phyloP scores from a whole-genome alignment of 2,113 vertebrate species.

The Hucho hucho region DNA sequence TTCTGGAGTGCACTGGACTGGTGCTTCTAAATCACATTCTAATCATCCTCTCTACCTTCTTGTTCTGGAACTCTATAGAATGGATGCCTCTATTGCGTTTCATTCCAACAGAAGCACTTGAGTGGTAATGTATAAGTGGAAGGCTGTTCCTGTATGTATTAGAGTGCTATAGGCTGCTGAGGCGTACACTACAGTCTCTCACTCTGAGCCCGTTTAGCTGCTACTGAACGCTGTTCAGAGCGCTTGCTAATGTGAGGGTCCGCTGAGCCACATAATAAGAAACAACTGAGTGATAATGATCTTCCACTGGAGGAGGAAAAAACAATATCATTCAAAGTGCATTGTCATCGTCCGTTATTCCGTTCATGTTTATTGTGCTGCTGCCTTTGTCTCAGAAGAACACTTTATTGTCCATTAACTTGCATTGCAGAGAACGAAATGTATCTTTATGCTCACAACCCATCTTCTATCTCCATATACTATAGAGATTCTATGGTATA shows the following conservation, averaged over 20 bases:
- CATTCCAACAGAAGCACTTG: background rate
- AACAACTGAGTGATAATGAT: constrained; percentile 47
- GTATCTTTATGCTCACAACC: background rate
- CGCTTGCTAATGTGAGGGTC: constrained; percentile 21
- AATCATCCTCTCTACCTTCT: too few species aligned
- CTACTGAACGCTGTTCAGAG: constrained; percentile 18
- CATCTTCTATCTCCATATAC: background rate
- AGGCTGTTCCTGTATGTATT: constrained; percentile 9
- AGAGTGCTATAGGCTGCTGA: constrained; percentile 10
- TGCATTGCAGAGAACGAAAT: too few species aligned
- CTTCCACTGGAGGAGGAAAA: constrained; percentile 13
- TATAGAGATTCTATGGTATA: too few species aligned
- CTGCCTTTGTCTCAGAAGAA: constrained; percentile 9
- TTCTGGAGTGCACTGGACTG: too few species aligned
- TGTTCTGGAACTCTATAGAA: too few species aligned
- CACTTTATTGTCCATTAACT: too few species aligned
- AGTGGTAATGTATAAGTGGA: background rate
- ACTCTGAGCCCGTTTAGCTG: background rate
- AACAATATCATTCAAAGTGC: constrained; percentile 27
- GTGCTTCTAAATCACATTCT: too few species aligned
- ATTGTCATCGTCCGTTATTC: constrained; percentile 11
- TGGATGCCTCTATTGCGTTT: too few species aligned
- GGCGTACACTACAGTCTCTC: background rate
- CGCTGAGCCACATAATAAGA: constrained; percentile 33
- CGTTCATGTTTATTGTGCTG: constrained; percentile 10